These are phyloP conservation scores for Rhagoletis zephyria DNA, from an alignment of 1,140 invertebrate species.

Conservation along the genomic window DNA sequence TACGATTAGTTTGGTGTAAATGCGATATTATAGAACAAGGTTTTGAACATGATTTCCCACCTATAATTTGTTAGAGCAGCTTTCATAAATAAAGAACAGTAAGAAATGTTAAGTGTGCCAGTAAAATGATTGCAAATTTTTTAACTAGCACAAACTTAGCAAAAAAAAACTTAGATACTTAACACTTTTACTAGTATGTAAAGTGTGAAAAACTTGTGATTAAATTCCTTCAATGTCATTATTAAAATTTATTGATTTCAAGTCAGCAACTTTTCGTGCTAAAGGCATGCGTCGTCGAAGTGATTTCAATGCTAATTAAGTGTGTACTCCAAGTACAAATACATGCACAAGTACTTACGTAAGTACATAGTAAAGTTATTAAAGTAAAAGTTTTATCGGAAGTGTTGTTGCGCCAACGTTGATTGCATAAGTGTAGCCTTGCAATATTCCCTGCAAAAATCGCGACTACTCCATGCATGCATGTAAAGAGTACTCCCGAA, in stretches of 20 bases:
- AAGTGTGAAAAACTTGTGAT: slow-evolving; percentile 34
- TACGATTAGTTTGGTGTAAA: too few relatives aligned
- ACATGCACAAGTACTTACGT: background rate
- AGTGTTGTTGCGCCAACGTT: slow-evolving; percentile 28
- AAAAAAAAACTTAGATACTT: background rate
- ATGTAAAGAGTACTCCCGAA: too few relatives aligned
- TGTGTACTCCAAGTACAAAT: background rate
- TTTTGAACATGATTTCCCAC: too few relatives aligned
- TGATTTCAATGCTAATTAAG: slow-evolving; percentile 42
- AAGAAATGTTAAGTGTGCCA: too few relatives aligned
- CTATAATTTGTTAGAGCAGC: too few relatives aligned
- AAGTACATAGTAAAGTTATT: background rate
- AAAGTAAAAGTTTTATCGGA: slow-evolving; percentile 36
- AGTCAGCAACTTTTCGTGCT: background rate
- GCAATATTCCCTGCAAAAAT: too few relatives aligned
- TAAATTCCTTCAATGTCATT: slow-evolving; percentile 50
- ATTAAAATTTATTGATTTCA: slow-evolving; percentile 52
- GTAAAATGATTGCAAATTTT: too few relatives aligned
- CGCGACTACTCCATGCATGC: too few relatives aligned
- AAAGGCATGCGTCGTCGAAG: background rate
- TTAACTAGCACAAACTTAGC: too few relatives aligned
- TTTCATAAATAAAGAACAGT: too few relatives aligned
- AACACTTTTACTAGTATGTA: background rate
- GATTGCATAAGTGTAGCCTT: slow-evolving; percentile 49
- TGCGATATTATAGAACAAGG: too few relatives aligned